Base-by-base conservation (phyloP, 2,113 vertebrate species). In the Vimba vimba region DNA sequence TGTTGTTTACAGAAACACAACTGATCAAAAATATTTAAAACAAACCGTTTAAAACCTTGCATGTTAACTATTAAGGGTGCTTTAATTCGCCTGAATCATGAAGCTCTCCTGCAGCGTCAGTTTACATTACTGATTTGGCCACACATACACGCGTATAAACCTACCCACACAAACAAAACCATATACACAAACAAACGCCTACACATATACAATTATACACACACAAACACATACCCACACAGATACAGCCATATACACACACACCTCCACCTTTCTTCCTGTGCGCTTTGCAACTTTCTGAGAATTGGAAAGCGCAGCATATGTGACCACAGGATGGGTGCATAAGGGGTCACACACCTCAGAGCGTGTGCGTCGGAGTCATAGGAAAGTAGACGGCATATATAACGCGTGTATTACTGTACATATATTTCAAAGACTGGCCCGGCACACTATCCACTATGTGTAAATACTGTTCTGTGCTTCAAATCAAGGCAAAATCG, bases 251-350 rank as follows among this genome's bases (percentile, higher is more conserved):
- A 79, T 66, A 23, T 62, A 33, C 74, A 87, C 78, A 87, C 78
- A 82, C 73, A 66, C 73, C 85, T 75, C 82, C 80, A 92, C 90
- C 92, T 91, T 90, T 89, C 93, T 93, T 93, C 93, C 92, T 91
- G 91, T 90, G 87, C 84, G 90, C 88, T 87, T 78, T 91, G 91
- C 92, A 93, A 90, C 92, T 90, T 94, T 95, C 93, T 90, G 88
- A 93, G 93, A 95, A 94, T 87, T 90, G 82, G 88, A 89, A 88
- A 79, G 87, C 88, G 90, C 90, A 85, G 86, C 89, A 90, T 91
- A 89, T 88, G 88, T 92, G 92, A 91, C 90, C 86, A 94, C 89
- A 85, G 89, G 89, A 91, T 59, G 81, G 85, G 91, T 87, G 91
- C 90, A 90, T 89, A 23, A 45, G 43, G 73, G 64, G 86, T 91